These are phyloP conservation scores for Meganola albula DNA, from an alignment of 2,888 invertebrate genomes.

Conservation along the genomic window DNA sequence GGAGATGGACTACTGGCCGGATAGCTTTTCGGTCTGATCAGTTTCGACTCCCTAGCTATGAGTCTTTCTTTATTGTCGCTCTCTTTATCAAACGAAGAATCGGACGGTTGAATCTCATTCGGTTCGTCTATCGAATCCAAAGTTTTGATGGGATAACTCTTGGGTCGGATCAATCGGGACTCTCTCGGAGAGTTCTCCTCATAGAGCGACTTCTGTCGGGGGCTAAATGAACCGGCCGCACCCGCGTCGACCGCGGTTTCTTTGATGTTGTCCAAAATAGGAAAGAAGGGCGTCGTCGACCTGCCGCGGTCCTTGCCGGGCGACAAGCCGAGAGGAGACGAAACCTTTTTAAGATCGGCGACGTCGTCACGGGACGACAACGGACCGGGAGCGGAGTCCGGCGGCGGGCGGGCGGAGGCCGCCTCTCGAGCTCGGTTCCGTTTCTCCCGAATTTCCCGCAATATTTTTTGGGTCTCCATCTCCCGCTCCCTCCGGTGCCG, in stretches of 20 bases:
- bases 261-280: slow-evolving; percentile 70
- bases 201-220: slow-evolving; percentile 36
- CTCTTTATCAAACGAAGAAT: slow-evolving; percentile 35
- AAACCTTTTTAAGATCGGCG: slow-evolving; percentile 42
- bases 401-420: slow-evolving; percentile 40
- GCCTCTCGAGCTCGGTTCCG: slow-evolving; percentile 59
- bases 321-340: slow-evolving; percentile 53
- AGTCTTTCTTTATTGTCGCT: slow-evolving; percentile 38
- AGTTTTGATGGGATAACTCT: slow-evolving; percentile 76
- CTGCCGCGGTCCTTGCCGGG: slow-evolving; percentile 62
- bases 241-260: slow-evolving; percentile 54
- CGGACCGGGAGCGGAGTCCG: slow-evolving; percentile 35
- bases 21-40: slow-evolving; percentile 79
- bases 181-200: slow-evolving; percentile 50
- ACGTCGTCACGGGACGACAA: slow-evolving; percentile 40
- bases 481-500: slow-evolving; percentile 81
- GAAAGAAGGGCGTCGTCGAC: slow-evolving; percentile 69
- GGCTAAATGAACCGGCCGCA: slow-evolving; percentile 27
- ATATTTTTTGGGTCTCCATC: slow-evolving; percentile 81
- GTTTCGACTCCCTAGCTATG: slow-evolving; percentile 54
- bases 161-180: slow-evolving; percentile 71
- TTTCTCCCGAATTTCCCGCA: slow-evolving; percentile 83
- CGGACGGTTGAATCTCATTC: slow-evolving; percentile 31
- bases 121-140: slow-evolving; percentile 49
- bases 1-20: slow-evolving; percentile 70